Base-by-base conservation (phyloP, 2,888 invertebrate genomes). In the Agrotis puta region DNA sequence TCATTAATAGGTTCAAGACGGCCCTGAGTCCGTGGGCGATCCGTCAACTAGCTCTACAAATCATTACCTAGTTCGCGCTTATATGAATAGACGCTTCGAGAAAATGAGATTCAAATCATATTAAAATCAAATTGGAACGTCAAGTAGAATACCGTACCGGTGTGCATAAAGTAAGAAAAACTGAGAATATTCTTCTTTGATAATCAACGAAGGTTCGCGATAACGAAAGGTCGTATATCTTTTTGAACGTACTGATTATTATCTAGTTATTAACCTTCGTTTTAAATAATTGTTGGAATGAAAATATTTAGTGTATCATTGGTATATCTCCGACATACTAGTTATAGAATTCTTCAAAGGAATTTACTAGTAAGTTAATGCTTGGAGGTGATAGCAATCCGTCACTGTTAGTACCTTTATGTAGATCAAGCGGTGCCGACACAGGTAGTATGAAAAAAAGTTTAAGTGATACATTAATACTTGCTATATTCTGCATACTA, bases 381-480 rank as follows among this genome's bases (percentile, higher is more conserved):
- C 74, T 76, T 70, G 63, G 50, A n/a, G 62, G 71, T 57, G 85
- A 83, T 83, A 84, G 82, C 59, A 76, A 82, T 83, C 83, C 74
- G 82, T 84, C 82, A 72, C 74, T 78, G 76, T 84, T 75, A 70
- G 63, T 74, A 70, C 61, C 56, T 81, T 45, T 53, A 72, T 66
- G 59, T 72, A 70, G 79, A 83, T 83, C 82, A 83, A 83, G 81
- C 58, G 70, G 58, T 58, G 79, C 83, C 83, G 83, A 82, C 83
- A 62, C 59, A 67, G 62, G 67, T 71, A 53, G 58, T 64, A 76
- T 59, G 62, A 63, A 79, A 78, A 70, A 80, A 80, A 64, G 48
- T 82, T 82, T 68, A 79, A 79, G 78, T 81, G 82, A 81, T 68
- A 82, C 82, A 77, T 82, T 79, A 65, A 79, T 79, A 82, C 67